Percentiles rank a stretch among this genome's conserved stretches.
phyloP scores from a whole-genome alignment of 2,113 vertebrate genomes.

The Dicentrarchus labrax region DNA sequence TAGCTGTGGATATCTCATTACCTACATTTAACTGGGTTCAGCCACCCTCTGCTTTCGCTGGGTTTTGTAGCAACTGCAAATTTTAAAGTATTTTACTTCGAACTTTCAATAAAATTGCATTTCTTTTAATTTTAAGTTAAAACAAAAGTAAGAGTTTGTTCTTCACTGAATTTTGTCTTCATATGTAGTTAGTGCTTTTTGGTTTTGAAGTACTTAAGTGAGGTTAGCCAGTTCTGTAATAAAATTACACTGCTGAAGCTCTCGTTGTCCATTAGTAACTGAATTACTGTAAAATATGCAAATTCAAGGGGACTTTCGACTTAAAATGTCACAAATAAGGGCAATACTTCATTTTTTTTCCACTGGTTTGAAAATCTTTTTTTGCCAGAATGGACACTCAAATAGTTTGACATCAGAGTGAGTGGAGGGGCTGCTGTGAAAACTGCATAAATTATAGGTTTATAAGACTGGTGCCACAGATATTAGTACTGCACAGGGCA shows the following conservation, averaged over 20 bases:
- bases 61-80: not conserved
- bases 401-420: not conserved
- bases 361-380: not conserved
- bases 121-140: not conserved
- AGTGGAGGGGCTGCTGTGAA: not conserved
- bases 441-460: not conserved
- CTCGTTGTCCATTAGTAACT: conserved; percentile 18
- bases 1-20: not conserved
- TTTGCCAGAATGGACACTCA: not conserved
- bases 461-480: not conserved
- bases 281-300: conserved; percentile 1
- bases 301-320: not conserved
- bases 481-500: not conserved
- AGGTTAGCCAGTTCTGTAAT: not conserved
- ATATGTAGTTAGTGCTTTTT: not conserved
- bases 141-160: not conserved
- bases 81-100: not conserved
- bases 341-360: not conserved
- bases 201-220: not conserved
- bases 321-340: conserved; percentile 27
- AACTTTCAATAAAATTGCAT: not conserved
- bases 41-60: not conserved
- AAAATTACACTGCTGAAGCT: conserved; percentile 19
- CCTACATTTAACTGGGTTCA: not conserved
- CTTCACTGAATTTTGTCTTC: not conserved